These are phyloP conservation scores for Pollicipes pollicipes DNA, from an alignment of 1,140 invertebrate species.

Conservation along the genomic window DNA sequence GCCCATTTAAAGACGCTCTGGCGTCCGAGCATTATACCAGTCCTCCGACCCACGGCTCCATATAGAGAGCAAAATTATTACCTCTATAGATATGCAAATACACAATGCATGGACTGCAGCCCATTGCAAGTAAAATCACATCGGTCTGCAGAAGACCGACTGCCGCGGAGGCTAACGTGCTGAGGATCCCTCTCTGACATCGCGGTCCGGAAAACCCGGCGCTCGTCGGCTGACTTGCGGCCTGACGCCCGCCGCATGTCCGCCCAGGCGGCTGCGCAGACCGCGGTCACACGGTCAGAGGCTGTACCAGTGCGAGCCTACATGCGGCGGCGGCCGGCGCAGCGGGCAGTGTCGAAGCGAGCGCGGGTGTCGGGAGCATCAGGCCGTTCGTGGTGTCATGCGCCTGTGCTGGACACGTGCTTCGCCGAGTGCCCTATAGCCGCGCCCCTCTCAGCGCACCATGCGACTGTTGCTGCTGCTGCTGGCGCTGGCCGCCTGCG, in stretches of 20 bases:
- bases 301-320: not conserved
- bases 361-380: too few species aligned
- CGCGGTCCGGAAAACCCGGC: too few species aligned
- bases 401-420: not conserved
- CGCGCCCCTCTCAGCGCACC: not conserved
- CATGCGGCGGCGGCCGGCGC: not conserved
- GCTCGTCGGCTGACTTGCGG: too few species aligned
- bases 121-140: slow-evolving; percentile 1
- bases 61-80: not conserved
- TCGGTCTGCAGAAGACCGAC: not conserved
- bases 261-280: too few species aligned
- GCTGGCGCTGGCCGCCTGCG: not conserved
- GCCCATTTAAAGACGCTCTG: too few species aligned
- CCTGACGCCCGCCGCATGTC: too few species aligned
- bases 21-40: not conserved
- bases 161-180: too few species aligned
- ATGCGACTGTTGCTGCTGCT: not conserved
- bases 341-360: not conserved
- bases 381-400: not conserved
- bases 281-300: not conserved
- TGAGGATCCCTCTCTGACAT: not conserved
- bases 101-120: not conserved
- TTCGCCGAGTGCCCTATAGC: not conserved
- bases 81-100: slow-evolving; percentile 1
- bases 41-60: not conserved